Conservation (phyloP, 2,113 vertebrate species). For the Gnathonemus longibarbis region DNA sequence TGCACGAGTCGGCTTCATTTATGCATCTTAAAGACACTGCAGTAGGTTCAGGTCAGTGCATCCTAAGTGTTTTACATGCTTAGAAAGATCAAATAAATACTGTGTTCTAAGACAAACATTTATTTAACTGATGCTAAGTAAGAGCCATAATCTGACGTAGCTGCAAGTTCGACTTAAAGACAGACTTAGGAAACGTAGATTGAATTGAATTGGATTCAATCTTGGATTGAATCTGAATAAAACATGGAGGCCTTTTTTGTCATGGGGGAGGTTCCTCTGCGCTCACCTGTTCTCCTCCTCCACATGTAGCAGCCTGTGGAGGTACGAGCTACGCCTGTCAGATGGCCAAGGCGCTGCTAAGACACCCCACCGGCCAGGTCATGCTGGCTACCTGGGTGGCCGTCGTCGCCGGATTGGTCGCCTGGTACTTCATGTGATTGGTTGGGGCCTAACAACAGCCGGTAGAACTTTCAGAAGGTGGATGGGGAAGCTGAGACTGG, state of each 20-base stretch:
- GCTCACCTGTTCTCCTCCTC: conserved; percentile 6
- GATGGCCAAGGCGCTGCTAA: conserved; percentile 54
- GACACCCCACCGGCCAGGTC: conserved; percentile 73
- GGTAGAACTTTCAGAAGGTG: not conserved
- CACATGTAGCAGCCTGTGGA: conserved; percentile 49
- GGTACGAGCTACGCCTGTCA: conserved; percentile 60
- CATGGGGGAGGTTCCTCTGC: not conserved
- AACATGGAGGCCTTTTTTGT: not conserved
- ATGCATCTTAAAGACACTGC: not conserved
- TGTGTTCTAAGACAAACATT: not conserved
- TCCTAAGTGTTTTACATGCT: not conserved
- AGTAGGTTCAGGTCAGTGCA: not conserved
- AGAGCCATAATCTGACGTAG: not conserved
- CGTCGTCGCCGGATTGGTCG: conserved; percentile 64
- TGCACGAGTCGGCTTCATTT: not conserved
- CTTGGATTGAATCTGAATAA: not conserved
- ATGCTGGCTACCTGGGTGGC: conserved; percentile 72
- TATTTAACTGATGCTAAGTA: not conserved
- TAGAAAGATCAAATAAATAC: not conserved
- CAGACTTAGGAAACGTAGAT: not conserved
- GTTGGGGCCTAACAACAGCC: not conserved
- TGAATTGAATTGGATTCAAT: too few species aligned
- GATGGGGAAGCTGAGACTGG: not conserved
- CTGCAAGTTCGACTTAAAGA: not conserved
- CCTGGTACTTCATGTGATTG: conserved; percentile 85